These are phyloP conservation scores for Ceriagrion tenellum DNA, from an alignment of 2,888 invertebrate genomes.

Conservation along the genomic window DNA sequence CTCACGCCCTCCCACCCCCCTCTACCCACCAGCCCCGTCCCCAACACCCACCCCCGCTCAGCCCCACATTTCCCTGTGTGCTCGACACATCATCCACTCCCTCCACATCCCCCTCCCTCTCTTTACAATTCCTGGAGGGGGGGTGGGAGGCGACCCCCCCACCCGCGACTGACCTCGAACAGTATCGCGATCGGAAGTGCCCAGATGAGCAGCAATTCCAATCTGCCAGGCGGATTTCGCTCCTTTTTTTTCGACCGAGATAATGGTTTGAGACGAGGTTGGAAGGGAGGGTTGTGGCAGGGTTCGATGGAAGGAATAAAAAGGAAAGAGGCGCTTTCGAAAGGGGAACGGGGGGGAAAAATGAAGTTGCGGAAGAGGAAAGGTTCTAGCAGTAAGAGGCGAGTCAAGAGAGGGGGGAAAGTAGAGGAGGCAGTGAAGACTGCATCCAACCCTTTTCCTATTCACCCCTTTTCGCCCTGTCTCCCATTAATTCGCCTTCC, in stretches of 20 bases:
- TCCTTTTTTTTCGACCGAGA: conserved; percentile 29
- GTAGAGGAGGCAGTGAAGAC: not conserved
- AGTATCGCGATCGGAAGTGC: conserved; percentile 56
- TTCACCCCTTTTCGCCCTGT: conserved; percentile 12
- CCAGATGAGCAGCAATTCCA: conserved; percentile 60
- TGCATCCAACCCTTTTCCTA: not conserved
- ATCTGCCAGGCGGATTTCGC: conserved; percentile 57
- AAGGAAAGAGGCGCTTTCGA: not conserved
- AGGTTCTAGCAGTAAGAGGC: not conserved
- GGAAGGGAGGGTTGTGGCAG: not conserved
- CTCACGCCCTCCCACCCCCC: not conserved
- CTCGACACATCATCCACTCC: not conserved
- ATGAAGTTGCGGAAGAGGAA: not conserved
- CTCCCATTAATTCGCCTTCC: conserved; percentile 34
- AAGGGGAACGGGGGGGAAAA: not conserved
- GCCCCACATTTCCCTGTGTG: not conserved
- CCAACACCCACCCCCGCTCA: no score
- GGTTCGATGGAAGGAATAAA: not conserved
- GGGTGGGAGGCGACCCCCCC: not conserved
- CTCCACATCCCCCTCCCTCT: not conserved
- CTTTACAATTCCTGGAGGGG: no score
- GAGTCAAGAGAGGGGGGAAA: not conserved
- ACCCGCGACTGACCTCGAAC: conserved; percentile 22
- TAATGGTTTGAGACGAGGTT: not conserved
- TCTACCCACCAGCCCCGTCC: not conserved